phyloP scores from a whole-genome alignment of 1,140 invertebrate species.

The Drosophila arizonae region DNA sequence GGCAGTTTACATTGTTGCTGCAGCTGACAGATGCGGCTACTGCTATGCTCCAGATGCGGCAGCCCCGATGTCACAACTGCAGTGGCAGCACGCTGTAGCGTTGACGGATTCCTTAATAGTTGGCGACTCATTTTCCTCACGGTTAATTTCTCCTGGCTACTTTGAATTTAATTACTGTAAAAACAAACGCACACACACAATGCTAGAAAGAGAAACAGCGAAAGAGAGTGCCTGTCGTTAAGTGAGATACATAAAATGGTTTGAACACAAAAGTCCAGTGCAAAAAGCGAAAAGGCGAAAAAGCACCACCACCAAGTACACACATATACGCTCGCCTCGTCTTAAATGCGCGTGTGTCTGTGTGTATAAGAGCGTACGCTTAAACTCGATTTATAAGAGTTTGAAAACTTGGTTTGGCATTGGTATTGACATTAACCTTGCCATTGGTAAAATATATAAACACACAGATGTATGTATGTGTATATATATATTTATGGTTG shows the following conservation, averaged over 20 bases:
- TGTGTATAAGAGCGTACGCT: conserved; percentile 36
- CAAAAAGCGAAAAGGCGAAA: conserved; percentile 20
- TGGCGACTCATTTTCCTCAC: conserved; percentile 48
- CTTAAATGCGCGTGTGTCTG: conserved; percentile 1
- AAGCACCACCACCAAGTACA: conserved; percentile 1
- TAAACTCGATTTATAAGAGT: conserved; percentile 48
- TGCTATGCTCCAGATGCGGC: conserved; percentile 37
- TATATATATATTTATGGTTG: neutral
- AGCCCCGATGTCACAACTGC: conserved; percentile 17
- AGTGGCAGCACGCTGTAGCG: conserved; percentile 42
- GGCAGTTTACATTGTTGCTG: conserved; percentile 55
- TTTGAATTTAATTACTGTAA: neutral
- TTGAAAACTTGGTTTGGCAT: neutral
- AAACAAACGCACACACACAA: neutral
- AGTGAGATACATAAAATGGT: conserved; percentile 12
- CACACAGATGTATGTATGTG: neutral
- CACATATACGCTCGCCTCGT: neutral
- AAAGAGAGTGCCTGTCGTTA: conserved; percentile 1
- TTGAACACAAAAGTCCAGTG: conserved; percentile 5
- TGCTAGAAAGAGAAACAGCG: neutral
- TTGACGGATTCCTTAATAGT: conserved; percentile 36
- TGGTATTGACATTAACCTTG: conserved; percentile 13
- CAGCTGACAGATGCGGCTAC: conserved; percentile 11
- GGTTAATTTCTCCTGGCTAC: conserved; percentile 10
- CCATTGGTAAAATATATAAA: conserved; percentile 8